These are phyloP conservation scores for Perca fluviatilis DNA, from an alignment of 2,113 vertebrate species.

Conservation along the genomic window DNA sequence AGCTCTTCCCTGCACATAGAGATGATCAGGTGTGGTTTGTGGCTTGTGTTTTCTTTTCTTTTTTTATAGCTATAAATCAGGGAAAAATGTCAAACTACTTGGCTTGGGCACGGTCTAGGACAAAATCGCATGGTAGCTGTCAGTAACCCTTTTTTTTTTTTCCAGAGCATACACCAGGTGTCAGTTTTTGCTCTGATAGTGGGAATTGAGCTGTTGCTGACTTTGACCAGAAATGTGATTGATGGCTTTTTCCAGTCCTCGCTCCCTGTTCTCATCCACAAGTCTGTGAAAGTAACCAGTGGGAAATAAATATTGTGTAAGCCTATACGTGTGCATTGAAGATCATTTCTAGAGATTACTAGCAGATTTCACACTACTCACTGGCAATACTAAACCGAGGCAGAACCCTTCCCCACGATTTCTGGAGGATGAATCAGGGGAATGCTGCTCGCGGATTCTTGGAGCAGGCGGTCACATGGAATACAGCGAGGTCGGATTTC, in stretches of 20 bases:
- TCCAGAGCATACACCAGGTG: slow-evolving; percentile 23
- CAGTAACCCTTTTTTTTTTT: slow-evolving; percentile 19
- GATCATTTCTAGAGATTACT: slow-evolving; percentile 16
- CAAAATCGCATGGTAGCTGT: slow-evolving; percentile 6
- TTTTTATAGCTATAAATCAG: background rate
- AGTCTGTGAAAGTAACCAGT: slow-evolving; percentile 17
- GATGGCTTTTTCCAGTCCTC: slow-evolving; percentile 34
- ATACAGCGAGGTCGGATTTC: slow-evolving; percentile 77
- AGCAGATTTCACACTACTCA: slow-evolving; percentile 37
- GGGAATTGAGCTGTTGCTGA: slow-evolving; percentile 13
- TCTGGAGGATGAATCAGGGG: slow-evolving; percentile 72
- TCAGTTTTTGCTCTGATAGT: slow-evolving; percentile 14
- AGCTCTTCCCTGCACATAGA: slow-evolving; percentile 11
- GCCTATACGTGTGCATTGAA: slow-evolving; percentile 7
- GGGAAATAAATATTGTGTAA: slow-evolving; percentile 48
- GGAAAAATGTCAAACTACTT: slow-evolving; percentile 3
- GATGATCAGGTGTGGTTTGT: slow-evolving; percentile 16
- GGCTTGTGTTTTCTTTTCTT: background rate
- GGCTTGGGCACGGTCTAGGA: background rate
- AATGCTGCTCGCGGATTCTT: slow-evolving; percentile 71
- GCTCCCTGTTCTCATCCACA: slow-evolving; percentile 15
- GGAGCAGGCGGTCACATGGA: slow-evolving; percentile 75
- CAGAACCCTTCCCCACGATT: slow-evolving; percentile 23
- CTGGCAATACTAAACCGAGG: slow-evolving; percentile 35
- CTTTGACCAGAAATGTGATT: background rate